Evolutionary conservation across 2,797 vertebrate genomes (phyloP), one percentile per base, ranked within the genome.

Genomic region (Neomorphus geoffroyi): DNA sequence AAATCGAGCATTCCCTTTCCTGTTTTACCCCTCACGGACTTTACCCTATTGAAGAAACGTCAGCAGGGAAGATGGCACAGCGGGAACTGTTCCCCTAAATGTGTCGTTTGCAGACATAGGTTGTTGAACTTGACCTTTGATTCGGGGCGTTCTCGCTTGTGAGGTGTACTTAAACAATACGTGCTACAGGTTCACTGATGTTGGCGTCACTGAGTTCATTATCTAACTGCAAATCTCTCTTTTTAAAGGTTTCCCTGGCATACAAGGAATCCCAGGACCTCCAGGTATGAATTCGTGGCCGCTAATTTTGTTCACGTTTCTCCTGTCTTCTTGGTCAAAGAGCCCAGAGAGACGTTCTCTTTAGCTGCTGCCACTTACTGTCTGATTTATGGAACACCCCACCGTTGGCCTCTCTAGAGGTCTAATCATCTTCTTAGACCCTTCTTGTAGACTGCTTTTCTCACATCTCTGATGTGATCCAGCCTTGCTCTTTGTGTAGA

Each of bases 191-290:
- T 72, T 85, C 46, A 19, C 22, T 69, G 33, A 37, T 0, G 1
- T 13, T 79, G 41, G 18, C 35, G 62, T 46, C 81, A 35, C 28
- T 58, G 60, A 60, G 71, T 88, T 91, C 13, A 30, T 50, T 73
- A 15, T 8, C 33, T 95, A 85, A 96, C 48, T 41, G 50, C 73
- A 90, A 87, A n/a, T 19, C 22, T 92, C 35, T 80, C 93, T 94
- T 71, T 96, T 93, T 89, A 46, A 75, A 99, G 99, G 99, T 94
- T 97, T 95, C 46, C 96, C 95, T 85, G 99, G 99, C 85, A 57
- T 95, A 39, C 96, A 94, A 90, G 99, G 99, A 94, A 71, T 94
- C 4, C 85, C 97, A 48, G 99, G 99, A 93, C 97, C 71, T 56
- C 98, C 98, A 98, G 99, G 99, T 99, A 97, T 95, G 94, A 73